Evolutionary conservation across 2,113 vertebrate species (phyloP).

Genomic region (Cheilinus undulatus): DNA sequence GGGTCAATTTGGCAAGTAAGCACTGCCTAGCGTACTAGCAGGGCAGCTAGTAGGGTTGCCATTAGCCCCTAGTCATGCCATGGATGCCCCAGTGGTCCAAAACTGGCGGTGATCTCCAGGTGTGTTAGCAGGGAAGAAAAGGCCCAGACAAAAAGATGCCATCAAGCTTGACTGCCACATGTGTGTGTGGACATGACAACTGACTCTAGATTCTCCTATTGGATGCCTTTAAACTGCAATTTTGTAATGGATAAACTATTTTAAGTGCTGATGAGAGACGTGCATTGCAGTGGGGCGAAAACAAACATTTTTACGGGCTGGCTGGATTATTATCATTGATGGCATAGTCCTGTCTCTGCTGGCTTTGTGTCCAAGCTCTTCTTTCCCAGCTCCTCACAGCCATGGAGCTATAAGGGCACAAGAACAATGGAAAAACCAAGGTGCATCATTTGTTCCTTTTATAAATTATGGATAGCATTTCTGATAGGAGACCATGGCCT

Average conservation of each 20-base stretch:
- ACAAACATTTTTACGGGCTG: not conserved
- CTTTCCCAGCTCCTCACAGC: constrained; percentile 7
- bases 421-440: constrained; percentile 50
- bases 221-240: not conserved
- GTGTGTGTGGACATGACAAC: too few relatives aligned
- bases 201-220: too few relatives aligned
- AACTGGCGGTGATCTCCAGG: too few relatives aligned
- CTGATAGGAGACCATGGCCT: constrained; percentile 44
- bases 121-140: too few relatives aligned
- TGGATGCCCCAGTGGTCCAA: too few relatives aligned
- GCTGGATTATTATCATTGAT: constrained; percentile 30
- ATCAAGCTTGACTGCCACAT: too few relatives aligned
- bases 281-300: not conserved
- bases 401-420: constrained; percentile 29
- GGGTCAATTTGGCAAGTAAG: too few relatives aligned
- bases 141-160: too few relatives aligned
- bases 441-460: constrained; percentile 54
- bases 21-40: too few relatives aligned
- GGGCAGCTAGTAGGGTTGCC: too few relatives aligned
- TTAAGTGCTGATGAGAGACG: not conserved
- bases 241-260: constrained; percentile 1
- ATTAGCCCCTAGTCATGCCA: too few relatives aligned
- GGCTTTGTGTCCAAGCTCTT: constrained; percentile 29
- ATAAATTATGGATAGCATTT: constrained; percentile 57
- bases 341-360: not conserved